Base-by-base conservation (phyloP, 1,140 invertebrate genomes). In the Zaprionus tsacasi region DNA sequence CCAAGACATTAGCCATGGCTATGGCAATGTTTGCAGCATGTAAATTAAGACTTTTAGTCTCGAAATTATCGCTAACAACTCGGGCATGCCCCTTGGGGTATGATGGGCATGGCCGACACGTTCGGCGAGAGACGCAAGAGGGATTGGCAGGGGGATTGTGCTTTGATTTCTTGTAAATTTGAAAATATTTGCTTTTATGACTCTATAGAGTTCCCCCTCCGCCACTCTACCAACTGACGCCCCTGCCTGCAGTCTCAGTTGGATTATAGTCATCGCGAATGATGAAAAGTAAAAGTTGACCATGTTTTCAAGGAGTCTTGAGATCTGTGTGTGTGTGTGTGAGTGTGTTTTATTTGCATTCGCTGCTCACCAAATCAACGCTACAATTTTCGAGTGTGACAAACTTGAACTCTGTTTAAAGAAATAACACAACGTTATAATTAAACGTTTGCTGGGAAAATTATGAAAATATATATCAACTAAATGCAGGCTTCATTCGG, bases 21-120 rank as follows among this genome's bases (percentile, higher is more conserved):
- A 54, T 71, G 55, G 54, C 67, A 64, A 75, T 71, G 48, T 72
- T 76, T 55, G 63, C 27, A 56, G 40, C 77, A 79, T 79, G 77
- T 69, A 79, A 79, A 79, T 79, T 77, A 79, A 79, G 77, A 73
- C 69, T 79, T 79, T 79, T 79, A 73, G 74, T 48, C 73, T 48
- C 73, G 13, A 79, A 79, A 79, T 77, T 73, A 77, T 69, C 61
- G 67, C 63, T 64, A 70, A 33, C 33, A 61, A 59, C 21, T 33
- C 27, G 40, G 40, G 45, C 63, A 55, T 60, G 21, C 12, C 50
- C 30, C 1, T 6, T 13, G 36, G 52, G 12, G 25, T 3, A 6
- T 3, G 27, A 21, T 36, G 35, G 50, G 33, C 35, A 13, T 50
- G 45, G 45, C 33, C 38, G 61, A 17, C 38, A 6, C 38, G 35